Conservation (phyloP, 2,888 invertebrate species). For the Ferdinandea cuprea region DNA sequence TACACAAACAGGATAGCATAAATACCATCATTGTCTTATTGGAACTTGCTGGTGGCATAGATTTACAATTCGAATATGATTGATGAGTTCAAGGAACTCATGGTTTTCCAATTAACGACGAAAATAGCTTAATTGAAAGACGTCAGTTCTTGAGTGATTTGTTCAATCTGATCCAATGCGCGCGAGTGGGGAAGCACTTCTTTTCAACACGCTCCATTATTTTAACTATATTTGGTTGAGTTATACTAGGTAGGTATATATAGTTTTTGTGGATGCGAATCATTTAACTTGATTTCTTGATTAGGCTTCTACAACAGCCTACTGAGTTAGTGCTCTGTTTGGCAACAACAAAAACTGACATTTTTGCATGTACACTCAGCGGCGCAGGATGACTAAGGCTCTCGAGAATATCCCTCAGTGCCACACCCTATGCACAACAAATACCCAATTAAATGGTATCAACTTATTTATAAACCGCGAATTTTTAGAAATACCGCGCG, state of each 20-base stretch:
- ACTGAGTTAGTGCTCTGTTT: no score
- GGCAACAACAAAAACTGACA: slow-evolving; percentile 21
- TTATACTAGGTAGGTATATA: no score
- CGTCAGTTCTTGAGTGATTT: background rate
- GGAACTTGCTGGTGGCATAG: background rate
- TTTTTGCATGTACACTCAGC: slow-evolving; percentile 17
- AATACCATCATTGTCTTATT: background rate
- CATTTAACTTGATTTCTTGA: slow-evolving; percentile 12
- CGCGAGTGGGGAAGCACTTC: background rate
- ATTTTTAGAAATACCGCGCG: slow-evolving; percentile 37
- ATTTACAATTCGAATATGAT: slow-evolving; percentile 16
- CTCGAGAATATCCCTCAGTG: slow-evolving; percentile 47
- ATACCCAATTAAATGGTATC: background rate
- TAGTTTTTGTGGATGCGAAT: background rate
- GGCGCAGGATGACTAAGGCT: slow-evolving; percentile 72
- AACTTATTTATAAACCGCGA: slow-evolving; percentile 63
- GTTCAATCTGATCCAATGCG: background rate
- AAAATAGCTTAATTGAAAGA: slow-evolving; percentile 38
- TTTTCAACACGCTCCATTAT: slow-evolving; percentile 6
- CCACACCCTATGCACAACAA: slow-evolving; percentile 54
- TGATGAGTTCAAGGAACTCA: slow-evolving; percentile 45
- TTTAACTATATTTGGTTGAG: no score
- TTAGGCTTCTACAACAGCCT: no score
- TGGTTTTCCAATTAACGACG: slow-evolving; percentile 10
- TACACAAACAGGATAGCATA: background rate